A percentile compares a stretch with the other conserved stretches of the same genome.
Evolutionary conservation across 2,113 vertebrate genomes (phyloP).

Genomic region (Phyllostomus hastatus): DNA sequence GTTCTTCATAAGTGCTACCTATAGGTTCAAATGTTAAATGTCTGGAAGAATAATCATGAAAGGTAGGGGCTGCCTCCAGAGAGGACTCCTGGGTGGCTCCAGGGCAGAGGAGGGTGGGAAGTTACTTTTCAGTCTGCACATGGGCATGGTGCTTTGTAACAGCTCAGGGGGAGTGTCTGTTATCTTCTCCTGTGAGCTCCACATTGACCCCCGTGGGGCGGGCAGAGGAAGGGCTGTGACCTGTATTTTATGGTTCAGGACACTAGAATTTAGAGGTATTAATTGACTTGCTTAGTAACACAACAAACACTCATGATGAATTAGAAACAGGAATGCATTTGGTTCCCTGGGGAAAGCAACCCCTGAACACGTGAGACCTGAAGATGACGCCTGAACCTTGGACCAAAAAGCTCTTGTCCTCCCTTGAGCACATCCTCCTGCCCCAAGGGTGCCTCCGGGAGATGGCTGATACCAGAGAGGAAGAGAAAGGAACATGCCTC

Average conservation of each 20-base stretch:
- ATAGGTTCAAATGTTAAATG: no score
- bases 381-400: neutral
- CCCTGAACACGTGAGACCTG: neutral
- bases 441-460: no score
- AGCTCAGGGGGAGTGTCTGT: neutral
- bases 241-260: neutral
- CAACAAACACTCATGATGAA: neutral
- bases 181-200: neutral
- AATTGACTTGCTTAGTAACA: neutral
- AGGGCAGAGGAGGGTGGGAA: neutral
- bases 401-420: no score
- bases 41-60: neutral
- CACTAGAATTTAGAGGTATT: neutral
- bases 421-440: no score
- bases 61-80: neutral
- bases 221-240: neutral
- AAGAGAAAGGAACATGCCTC: no score
- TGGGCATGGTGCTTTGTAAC: neutral
- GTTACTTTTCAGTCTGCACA: neutral
- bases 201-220: rapidly evolving
- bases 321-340: neutral
- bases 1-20: rapidly evolving
- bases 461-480: no score
- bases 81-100: neutral
- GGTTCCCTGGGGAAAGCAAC: neutral